Percentiles rank a stretch among this genome's conserved stretches.
Evolutionary conservation across 2,797 vertebrate genomes (phyloP).

Genomic region (Onychomys arenicola): DNA sequence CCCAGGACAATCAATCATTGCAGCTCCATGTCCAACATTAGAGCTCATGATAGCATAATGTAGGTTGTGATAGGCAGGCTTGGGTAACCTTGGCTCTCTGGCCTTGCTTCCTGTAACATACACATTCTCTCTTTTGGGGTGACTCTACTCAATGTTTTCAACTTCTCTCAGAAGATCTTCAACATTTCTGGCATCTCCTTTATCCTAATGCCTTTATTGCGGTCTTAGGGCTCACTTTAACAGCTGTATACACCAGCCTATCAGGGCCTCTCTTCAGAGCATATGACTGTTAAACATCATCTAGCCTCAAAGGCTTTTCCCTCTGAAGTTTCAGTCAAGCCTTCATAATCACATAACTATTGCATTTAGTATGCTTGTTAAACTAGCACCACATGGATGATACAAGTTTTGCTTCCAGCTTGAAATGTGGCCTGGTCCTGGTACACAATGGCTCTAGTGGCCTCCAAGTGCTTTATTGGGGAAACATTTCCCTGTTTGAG

Average conservation of each 20-base stretch:
- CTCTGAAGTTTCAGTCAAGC: not conserved
- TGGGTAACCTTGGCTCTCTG: not conserved
- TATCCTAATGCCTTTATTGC: not conserved
- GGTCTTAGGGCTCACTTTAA: not conserved
- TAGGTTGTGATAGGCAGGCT: not conserved
- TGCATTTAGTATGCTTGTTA: not conserved
- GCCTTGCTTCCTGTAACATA: not conserved
- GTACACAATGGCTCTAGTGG: not conserved
- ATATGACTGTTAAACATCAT: not conserved
- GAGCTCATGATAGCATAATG: not conserved
- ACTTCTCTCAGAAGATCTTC: not conserved
- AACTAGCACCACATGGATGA: not conserved
- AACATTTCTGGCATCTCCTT: not conserved
- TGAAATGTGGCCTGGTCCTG: not conserved
- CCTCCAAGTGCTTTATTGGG: not conserved
- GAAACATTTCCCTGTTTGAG: not conserved
- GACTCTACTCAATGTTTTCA: not conserved
- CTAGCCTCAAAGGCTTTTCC: not conserved
- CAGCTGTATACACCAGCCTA: not conserved
- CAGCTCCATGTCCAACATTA: not conserved
- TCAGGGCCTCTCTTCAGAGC: not conserved
- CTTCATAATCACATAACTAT: not conserved
- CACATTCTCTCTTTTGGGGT: not conserved
- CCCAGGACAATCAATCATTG: not conserved
- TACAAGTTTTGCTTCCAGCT: not conserved